Evolutionary conservation across 2,888 invertebrate genomes (phyloP).

Genomic region (Aproaerema taeniolella): DNA sequence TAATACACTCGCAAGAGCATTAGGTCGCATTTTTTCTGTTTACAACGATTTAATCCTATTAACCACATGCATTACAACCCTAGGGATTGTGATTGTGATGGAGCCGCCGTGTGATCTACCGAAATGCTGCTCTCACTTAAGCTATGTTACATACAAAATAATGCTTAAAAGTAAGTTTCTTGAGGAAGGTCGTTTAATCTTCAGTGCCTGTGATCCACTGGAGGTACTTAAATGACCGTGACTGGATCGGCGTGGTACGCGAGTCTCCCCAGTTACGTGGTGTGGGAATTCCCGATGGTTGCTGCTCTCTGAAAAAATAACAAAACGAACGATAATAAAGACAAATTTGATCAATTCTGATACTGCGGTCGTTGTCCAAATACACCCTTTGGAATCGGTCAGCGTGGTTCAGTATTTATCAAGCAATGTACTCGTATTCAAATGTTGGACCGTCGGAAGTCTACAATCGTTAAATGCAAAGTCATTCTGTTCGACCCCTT

Average conservation of each 20-base stretch:
- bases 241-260: constrained; percentile 64
- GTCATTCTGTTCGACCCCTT: too few species aligned
- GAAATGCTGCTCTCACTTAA: constrained; percentile 27
- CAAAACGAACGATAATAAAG: not conserved
- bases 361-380: too few species aligned
- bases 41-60: not conserved
- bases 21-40: not conserved
- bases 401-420: too few species aligned
- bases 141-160: constrained; percentile 25
- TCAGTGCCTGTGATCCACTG: constrained; percentile 76
- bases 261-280: constrained; percentile 48
- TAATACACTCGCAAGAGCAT: not conserved
- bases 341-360: too few species aligned
- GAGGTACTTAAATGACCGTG: constrained; percentile 73
- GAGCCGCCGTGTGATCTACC: constrained; percentile 16
- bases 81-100: not conserved
- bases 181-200: constrained; percentile 36
- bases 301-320: constrained; percentile 62
- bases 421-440: too few species aligned
- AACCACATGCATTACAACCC: not conserved
- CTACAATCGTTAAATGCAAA: too few species aligned
- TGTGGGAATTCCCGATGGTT: constrained; percentile 47
- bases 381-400: too few species aligned
- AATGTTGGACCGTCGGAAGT: too few species aligned
- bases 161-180: constrained; percentile 27